These are phyloP conservation scores for Phrynocephalus versicolor DNA, from an alignment of 2,113 vertebrate genomes.

Conservation along the genomic window DNA sequence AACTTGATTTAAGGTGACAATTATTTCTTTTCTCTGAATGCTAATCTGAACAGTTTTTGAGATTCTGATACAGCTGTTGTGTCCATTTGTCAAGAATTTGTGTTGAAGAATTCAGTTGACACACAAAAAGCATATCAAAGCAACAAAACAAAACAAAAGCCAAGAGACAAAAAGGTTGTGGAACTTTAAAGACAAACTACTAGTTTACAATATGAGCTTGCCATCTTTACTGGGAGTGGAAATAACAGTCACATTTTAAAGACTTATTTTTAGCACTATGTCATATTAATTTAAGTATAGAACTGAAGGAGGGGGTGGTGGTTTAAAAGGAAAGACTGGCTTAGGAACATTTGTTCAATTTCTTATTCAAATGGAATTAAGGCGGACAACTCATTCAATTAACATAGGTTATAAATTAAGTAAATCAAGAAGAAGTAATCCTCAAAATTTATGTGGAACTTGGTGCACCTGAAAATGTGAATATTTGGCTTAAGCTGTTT, in stretches of 20 bases:
- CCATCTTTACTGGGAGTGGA: slow-evolving; percentile 33
- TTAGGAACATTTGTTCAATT: background rate
- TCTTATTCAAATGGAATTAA: background rate
- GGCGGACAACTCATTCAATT: slow-evolving; percentile 21
- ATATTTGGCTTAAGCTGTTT: background rate
- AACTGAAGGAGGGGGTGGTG: background rate
- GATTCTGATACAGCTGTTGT: slow-evolving; percentile 57
- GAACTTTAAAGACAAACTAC: too few species aligned
- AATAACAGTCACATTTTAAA: slow-evolving; percentile 25
- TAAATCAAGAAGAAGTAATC: slow-evolving; percentile 2
- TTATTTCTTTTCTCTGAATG: slow-evolving; percentile 38
- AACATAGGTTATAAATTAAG: slow-evolving; percentile 27
- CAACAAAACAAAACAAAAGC: too few species aligned
- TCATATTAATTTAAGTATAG: background rate
- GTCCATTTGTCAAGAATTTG: slow-evolving; percentile 38
- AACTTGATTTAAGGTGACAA: slow-evolving; percentile 37
- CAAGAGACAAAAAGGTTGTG: too few species aligned
- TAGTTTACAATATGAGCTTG: too few species aligned
- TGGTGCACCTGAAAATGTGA: slow-evolving; percentile 2
- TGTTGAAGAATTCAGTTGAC: slow-evolving; percentile 47
- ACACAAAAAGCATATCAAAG: too few species aligned
- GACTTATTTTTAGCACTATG: background rate
- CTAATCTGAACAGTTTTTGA: slow-evolving; percentile 50
- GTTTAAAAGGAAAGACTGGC: background rate
- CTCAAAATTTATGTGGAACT: background rate